Evolutionary conservation across 2,888 invertebrate genomes (phyloP), one percentile per base, ranked within the genome.

Genomic region (Lacanobia wlatinum): DNA sequence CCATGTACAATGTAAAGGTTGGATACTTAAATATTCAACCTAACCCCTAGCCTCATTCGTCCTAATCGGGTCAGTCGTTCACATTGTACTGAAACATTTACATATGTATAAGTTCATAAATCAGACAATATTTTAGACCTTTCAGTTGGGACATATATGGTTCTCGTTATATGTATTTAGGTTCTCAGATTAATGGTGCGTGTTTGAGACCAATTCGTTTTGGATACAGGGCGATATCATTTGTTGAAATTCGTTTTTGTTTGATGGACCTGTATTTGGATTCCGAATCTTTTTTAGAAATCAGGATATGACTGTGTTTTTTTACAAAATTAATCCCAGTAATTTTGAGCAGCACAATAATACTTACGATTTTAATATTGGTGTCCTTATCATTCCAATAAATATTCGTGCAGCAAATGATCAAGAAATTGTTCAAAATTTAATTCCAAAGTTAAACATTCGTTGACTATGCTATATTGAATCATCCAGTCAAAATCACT

Each of bases 61-160:
- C 46, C 61, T 43, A 82, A 80, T 69, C 64, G 68, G 65, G 78
- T 82, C 69, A 81, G 43, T n/a, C 50, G 34, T 81, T 75, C 53
- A 56, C 55, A 72, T 64, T 70, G 55, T 56, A 67, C 58, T 71
- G 64, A 59, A 68, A 48, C 3, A 60, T 82, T 66, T 63, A 66
- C 78, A 69, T 81, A 70, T 65, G 34, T 58, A 69, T 79, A 40
- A 18, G 55, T 38, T 23, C 1, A 40, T 52, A 53, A n/a, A n/a
- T 9, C 60, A 50, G 48, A 55, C n/a, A 46, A 38, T 53, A 77
- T 28, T 43, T 46, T 46, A 60, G 23, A 52, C 5, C 34, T 63
- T 66, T 76, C 46, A 48, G 59, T 55, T 53, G 12, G 50, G 6
- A 16, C 18, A 50, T 21, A 63, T 53, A 53, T 53, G 7, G 21